These are phyloP conservation scores for Drosophila ezoana DNA, from an alignment of 2,888 invertebrate genomes.

Conservation along the genomic window DNA sequence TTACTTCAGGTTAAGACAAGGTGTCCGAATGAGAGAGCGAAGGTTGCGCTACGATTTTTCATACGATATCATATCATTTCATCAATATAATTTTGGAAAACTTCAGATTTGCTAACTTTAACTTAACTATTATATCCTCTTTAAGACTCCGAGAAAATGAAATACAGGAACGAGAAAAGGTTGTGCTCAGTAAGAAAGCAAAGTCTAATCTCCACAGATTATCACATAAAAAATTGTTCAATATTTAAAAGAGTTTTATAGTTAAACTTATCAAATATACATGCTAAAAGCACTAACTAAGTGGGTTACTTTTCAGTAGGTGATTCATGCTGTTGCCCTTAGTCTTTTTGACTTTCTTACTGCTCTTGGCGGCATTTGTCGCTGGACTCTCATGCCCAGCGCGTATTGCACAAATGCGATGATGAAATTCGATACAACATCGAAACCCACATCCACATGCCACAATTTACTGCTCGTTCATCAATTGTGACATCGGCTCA, in stretches of 20 bases:
- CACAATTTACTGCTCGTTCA: slow-evolving; percentile 73
- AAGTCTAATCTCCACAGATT: too few relatives aligned
- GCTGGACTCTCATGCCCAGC: slow-evolving; percentile 1
- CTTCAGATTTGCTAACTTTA: too few relatives aligned
- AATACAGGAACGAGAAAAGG: too few relatives aligned
- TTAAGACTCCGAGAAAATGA: too few relatives aligned
- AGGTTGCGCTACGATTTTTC: too few relatives aligned
- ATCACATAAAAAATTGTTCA: too few relatives aligned
- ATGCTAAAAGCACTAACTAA: neutral
- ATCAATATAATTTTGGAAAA: too few relatives aligned
- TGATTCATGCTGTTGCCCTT: slow-evolving; percentile 23
- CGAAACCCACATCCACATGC: slow-evolving; percentile 58
- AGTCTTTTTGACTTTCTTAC: neutral
- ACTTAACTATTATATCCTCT: too few relatives aligned
- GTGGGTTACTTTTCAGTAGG: neutral
- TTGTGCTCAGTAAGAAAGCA: too few relatives aligned
- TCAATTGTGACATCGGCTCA: slow-evolving; percentile 78
- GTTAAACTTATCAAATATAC: neutral
- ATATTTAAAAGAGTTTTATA: neutral
- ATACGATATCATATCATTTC: too few relatives aligned
- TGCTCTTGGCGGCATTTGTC: slow-evolving; percentile 22
- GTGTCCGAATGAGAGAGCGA: neutral
- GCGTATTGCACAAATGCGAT: slow-evolving; percentile 5
- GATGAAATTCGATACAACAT: slow-evolving; percentile 51
- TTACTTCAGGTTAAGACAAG: slow-evolving; percentile 30